Percentiles rank a stretch among this genome's conserved stretches.
Evolutionary conservation across 2,113 vertebrate genomes (phyloP).

Genomic region (Pelobates fuscus): DNA sequence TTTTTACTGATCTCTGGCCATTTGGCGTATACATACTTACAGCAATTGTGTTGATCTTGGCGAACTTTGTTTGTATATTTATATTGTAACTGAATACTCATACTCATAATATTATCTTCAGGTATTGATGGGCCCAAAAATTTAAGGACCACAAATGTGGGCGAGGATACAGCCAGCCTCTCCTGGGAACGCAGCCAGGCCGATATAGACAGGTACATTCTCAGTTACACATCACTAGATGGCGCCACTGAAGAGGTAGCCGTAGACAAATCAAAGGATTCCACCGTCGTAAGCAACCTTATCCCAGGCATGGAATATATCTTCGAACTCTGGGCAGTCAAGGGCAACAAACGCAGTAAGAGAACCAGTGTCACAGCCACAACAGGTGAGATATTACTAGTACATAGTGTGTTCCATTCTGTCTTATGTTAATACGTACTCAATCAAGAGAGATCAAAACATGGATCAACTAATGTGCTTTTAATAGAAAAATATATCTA

Average conservation of each 20-base stretch:
- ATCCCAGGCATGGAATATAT: conserved; percentile 71
- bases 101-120: conserved; percentile 27
- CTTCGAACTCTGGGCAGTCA: conserved; percentile 72
- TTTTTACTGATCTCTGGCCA: too few relatives aligned
- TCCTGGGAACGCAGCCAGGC: conserved; percentile 73
- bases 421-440: too few relatives aligned
- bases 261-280: conserved; percentile 62
- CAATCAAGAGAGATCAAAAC: too few relatives aligned
- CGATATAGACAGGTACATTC: conserved; percentile 72
- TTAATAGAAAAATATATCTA: too few relatives aligned
- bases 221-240: conserved; percentile 71
- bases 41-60: too few relatives aligned
- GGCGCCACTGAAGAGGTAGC: conserved; percentile 66
- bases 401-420: too few relatives aligned
- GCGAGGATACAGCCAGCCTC: conserved; percentile 69
- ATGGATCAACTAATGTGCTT: too few relatives aligned
- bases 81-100: too few relatives aligned
- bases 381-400: conserved; percentile 68
- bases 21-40: too few relatives aligned
- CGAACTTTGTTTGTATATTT: too few relatives aligned
- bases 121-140: conserved; percentile 64
- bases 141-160: conserved; percentile 64
- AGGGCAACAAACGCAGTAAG: conserved; percentile 66
- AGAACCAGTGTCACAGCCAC: conserved; percentile 62
- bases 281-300: conserved; percentile 63